These are phyloP conservation scores for Coptodon rendalli DNA, from an alignment of 2,113 vertebrate species.

Conservation along the genomic window DNA sequence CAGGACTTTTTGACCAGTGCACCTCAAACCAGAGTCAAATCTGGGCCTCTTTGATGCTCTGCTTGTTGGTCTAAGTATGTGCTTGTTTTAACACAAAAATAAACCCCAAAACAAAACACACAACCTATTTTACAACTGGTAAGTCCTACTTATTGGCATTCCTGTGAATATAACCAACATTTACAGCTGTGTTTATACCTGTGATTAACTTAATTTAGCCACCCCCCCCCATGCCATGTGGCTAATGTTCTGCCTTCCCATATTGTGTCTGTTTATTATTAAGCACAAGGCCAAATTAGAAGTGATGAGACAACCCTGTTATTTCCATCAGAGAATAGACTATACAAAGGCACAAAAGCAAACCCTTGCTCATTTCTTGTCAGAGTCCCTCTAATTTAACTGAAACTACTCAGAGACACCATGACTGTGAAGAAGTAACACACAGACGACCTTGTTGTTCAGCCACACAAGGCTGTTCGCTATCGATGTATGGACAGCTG, in stretches of 20 bases:
- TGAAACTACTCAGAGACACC: background rate
- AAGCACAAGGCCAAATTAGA: background rate
- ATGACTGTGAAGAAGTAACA: background rate
- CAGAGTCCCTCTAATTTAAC: background rate
- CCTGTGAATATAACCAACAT: background rate
- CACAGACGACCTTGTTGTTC: constrained; percentile 3
- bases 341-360: background rate
- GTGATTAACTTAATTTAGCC: background rate
- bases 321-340: constrained; percentile 5
- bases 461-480: background rate
- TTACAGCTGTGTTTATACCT: background rate
- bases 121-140: background rate
- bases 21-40: background rate
- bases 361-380: background rate
- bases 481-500: constrained; percentile 48
- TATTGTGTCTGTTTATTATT: background rate
- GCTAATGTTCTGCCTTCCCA: background rate
- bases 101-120: background rate
- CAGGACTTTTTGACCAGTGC: background rate
- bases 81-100: background rate
- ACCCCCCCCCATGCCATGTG: background rate
- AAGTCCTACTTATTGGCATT: background rate
- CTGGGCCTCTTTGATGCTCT: background rate
- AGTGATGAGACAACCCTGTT: background rate
- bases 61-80: background rate